These are phyloP conservation scores for Cranoglanis bouderius DNA, from an alignment of 2,113 vertebrate genomes.

Conservation along the genomic window DNA sequence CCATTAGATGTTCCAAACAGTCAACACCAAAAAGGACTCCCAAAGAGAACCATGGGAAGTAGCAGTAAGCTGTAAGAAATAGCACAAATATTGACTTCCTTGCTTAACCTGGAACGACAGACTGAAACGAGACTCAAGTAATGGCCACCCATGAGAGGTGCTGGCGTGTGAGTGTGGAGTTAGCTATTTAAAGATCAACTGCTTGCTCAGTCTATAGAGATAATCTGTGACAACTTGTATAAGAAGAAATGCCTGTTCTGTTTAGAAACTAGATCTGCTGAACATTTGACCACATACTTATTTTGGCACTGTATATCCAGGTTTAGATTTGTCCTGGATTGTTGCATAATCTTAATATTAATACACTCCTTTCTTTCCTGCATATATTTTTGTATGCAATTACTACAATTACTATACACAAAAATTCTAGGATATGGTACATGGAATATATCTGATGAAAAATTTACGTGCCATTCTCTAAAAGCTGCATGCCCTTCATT, in stretches of 20 bases:
- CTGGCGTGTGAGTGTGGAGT: constrained; percentile 52
- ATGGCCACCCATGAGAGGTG: constrained; percentile 52
- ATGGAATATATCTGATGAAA: not conserved
- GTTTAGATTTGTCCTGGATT: not conserved
- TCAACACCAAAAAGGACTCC: constrained; percentile 54
- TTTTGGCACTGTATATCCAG: not conserved
- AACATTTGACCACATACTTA: not conserved
- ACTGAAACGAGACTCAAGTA: constrained; percentile 59
- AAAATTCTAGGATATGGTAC: not conserved
- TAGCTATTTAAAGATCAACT: constrained; percentile 64
- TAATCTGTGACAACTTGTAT: not conserved
- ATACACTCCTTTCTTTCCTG: not conserved
- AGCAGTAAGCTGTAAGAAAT: constrained; percentile 65
- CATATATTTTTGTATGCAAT: not conserved
- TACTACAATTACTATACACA: not conserved
- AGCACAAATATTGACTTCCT: constrained; percentile 75
- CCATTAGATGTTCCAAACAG: constrained; percentile 6
- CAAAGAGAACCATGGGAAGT: constrained; percentile 49
- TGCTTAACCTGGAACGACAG: constrained; percentile 52
- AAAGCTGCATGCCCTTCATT: not conserved
- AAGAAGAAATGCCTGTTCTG: not conserved
- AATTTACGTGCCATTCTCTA: not conserved
- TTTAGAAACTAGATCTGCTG: not conserved
- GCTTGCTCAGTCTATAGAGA: constrained; percentile 11
- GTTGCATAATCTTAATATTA: not conserved